Evolutionary conservation across 2,888 invertebrate genomes (phyloP).

Genomic region (Tipula helvola): DNA sequence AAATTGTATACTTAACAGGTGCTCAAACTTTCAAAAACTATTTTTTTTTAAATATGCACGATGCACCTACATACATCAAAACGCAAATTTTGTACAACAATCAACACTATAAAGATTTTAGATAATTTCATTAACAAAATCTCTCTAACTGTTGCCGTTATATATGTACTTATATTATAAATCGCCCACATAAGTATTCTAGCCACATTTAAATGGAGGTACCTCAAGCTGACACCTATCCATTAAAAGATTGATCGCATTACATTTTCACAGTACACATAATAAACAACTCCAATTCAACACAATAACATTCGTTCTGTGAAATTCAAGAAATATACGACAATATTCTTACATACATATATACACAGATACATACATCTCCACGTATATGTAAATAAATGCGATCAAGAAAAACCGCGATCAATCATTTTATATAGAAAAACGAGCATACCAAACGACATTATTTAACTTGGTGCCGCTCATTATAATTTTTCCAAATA

Average conservation of each 20-base stretch:
- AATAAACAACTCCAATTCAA: neutral
- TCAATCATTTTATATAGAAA: neutral
- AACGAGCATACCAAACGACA: neutral
- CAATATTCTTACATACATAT: neutral
- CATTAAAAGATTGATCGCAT: neutral
- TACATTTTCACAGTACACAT: neutral
- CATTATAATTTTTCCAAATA: neutral
- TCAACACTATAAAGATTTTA: neutral
- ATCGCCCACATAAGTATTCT: neutral
- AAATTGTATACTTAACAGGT: no score
- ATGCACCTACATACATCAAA: neutral
- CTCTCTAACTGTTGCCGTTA: neutral
- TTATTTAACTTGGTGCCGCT: neutral
- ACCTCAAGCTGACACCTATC: neutral
- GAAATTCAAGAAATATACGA: neutral
- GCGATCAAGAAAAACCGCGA: neutral
- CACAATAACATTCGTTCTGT: neutral
- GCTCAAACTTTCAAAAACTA: no score
- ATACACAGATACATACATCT: neutral
- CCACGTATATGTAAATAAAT: neutral
- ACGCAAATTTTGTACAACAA: neutral
- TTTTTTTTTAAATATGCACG: no score
- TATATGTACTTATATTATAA: neutral
- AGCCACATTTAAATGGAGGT: neutral
- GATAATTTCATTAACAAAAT: neutral